phyloP scores from a whole-genome alignment of 2,797 vertebrate species.

The Cetoscarus ocellatus region DNA sequence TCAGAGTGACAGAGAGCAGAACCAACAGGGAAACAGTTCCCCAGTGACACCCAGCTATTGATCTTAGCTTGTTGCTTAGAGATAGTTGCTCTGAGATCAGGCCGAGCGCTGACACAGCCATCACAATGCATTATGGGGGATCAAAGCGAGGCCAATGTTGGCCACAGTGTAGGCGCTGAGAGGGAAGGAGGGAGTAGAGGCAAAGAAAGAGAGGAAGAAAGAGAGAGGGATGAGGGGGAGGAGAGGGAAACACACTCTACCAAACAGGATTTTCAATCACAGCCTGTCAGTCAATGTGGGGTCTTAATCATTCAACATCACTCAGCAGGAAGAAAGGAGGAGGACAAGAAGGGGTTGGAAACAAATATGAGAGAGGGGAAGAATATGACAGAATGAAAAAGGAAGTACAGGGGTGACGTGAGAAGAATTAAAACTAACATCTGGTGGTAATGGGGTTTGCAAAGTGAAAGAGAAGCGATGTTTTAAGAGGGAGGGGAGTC shows the following conservation, averaged over 20 bases:
- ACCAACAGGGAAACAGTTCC: slow-evolving; percentile 49
- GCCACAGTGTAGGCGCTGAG: slow-evolving; percentile 43
- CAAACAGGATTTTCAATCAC: slow-evolving; percentile 65
- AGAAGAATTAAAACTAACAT: neutral
- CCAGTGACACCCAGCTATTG: slow-evolving; percentile 56
- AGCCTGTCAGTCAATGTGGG: slow-evolving; percentile 37
- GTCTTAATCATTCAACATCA: slow-evolving; percentile 55
- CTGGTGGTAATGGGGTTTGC: no score
- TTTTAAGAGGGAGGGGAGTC: no score
- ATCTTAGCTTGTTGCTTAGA: slow-evolving; percentile 68
- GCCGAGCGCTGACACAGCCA: slow-evolving; percentile 62
- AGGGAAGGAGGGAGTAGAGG: neutral
- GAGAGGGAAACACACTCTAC: slow-evolving; percentile 33
- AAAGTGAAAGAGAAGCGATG: no score
- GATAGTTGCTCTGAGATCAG: slow-evolving; percentile 68
- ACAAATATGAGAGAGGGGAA: slow-evolving; percentile 14
- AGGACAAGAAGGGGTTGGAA: neutral
- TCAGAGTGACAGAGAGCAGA: slow-evolving; percentile 41
- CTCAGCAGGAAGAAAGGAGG: slow-evolving; percentile 17
- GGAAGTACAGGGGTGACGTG: neutral
- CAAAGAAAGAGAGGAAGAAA: neutral
- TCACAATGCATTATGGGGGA: slow-evolving; percentile 77
- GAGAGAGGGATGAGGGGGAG: slow-evolving; percentile 24
- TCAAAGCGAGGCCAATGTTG: slow-evolving; percentile 69
- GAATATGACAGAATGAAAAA: slow-evolving; percentile 2